Conservation (phyloP, 2,888 invertebrate species). For the Rhaphigaster nebulosa region DNA sequence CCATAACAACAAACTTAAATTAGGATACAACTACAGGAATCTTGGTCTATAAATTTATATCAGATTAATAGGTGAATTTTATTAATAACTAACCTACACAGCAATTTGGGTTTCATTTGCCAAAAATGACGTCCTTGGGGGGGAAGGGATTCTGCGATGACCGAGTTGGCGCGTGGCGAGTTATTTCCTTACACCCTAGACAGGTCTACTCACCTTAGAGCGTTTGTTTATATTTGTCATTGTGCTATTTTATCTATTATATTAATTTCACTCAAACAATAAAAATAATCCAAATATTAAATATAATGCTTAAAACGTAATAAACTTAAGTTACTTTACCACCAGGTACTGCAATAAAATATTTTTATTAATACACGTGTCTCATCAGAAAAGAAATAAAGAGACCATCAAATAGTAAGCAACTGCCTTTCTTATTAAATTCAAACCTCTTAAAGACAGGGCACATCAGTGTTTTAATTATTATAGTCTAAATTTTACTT, state of each 20-base stretch:
- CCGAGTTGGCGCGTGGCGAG: conserved; percentile 20
- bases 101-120: conserved; percentile 6
- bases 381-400: too few species aligned
- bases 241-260: background rate
- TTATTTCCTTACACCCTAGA: conserved; percentile 23
- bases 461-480: too few species aligned
- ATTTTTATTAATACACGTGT: too few species aligned
- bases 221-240: background rate
- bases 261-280: background rate
- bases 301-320: background rate
- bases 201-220: conserved; percentile 9
- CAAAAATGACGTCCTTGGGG: conserved; percentile 32
- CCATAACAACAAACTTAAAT: background rate
- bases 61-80: background rate
- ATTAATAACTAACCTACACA: conserved; percentile 40
- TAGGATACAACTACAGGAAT: background rate
- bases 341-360: too few species aligned
- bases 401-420: too few species aligned
- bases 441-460: too few species aligned
- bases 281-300: background rate
- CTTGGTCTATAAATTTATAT: background rate
- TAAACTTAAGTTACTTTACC: too few species aligned
- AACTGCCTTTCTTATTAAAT: too few species aligned
- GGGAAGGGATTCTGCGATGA: conserved; percentile 5
- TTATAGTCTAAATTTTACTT: too few species aligned